Conservation (phyloP, 2,797 vertebrate species). For the Scleropages formosus region DNA sequence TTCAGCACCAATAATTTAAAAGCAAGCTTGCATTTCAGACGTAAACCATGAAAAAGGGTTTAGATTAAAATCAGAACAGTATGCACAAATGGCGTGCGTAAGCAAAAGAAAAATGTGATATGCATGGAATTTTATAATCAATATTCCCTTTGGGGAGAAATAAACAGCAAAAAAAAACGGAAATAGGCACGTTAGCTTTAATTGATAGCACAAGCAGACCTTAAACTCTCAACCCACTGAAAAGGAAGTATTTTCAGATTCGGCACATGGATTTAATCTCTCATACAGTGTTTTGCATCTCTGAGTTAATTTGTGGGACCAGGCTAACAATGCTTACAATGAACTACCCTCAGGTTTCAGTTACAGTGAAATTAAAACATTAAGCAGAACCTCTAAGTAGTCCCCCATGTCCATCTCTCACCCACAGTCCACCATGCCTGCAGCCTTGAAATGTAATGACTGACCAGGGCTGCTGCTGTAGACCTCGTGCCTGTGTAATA, state of each 20-base stretch:
- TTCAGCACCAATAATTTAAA: not conserved
- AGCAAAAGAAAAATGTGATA: not conserved
- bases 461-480: too few relatives aligned
- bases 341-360: too few relatives aligned
- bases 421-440: too few relatives aligned
- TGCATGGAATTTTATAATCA: not conserved
- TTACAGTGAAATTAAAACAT: too few relatives aligned
- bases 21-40: not conserved
- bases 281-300: not conserved
- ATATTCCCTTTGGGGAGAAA: constrained; percentile 5
- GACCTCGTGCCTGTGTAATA: too few relatives aligned
- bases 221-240: not conserved
- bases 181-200: not conserved
- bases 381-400: too few relatives aligned
- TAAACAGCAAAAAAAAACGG: not conserved
- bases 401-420: too few relatives aligned
- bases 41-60: not conserved
- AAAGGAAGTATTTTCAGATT: not conserved
- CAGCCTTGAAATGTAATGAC: too few relatives aligned
- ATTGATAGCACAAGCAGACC: not conserved
- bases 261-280: not conserved
- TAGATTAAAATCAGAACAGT: constrained; percentile 1
- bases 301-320: not conserved
- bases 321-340: too few relatives aligned
- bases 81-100: not conserved